These are phyloP conservation scores for Brachynemurus nebulosus DNA, from an alignment of 2,888 invertebrate genomes.

Conservation along the genomic window DNA sequence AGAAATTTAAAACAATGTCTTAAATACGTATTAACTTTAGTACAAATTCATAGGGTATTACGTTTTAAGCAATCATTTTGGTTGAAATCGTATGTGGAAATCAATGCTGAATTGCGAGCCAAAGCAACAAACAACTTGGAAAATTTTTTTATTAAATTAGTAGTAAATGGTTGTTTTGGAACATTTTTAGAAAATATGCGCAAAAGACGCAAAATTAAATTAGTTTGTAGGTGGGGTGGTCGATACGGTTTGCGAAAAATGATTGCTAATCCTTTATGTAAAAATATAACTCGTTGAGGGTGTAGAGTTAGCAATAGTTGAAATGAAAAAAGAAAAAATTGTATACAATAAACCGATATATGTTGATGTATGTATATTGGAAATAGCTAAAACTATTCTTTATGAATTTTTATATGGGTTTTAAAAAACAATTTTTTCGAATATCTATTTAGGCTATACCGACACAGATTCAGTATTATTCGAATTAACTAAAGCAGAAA, in stretches of 20 bases:
- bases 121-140: constrained; percentile 16
- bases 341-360: not conserved
- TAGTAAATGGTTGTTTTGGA: constrained; percentile 16
- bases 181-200: constrained; percentile 17
- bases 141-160: constrained; percentile 15
- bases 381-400: constrained; percentile 1
- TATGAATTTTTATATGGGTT: constrained; percentile 1
- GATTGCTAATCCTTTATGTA: not conserved
- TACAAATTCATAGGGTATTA: constrained; percentile 13
- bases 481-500: not conserved
- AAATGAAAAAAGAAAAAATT: not conserved
- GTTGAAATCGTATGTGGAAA: constrained; percentile 15
- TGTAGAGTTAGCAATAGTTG: not conserved
- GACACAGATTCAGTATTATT: not conserved
- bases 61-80: constrained; percentile 17
- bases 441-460: not conserved
- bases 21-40: constrained; percentile 6
- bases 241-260: constrained; percentile 1
- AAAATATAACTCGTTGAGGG: not conserved
- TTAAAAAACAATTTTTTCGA: not conserved
- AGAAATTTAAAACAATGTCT: constrained; percentile 6
- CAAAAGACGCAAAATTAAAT: constrained; percentile 11
- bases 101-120: constrained; percentile 13
- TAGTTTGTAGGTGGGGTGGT: constrained; percentile 6
- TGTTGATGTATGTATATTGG: not conserved